Evolutionary conservation across 2,797 vertebrate species (phyloP).

Genomic region (Kryptolebias ocellatus): DNA sequence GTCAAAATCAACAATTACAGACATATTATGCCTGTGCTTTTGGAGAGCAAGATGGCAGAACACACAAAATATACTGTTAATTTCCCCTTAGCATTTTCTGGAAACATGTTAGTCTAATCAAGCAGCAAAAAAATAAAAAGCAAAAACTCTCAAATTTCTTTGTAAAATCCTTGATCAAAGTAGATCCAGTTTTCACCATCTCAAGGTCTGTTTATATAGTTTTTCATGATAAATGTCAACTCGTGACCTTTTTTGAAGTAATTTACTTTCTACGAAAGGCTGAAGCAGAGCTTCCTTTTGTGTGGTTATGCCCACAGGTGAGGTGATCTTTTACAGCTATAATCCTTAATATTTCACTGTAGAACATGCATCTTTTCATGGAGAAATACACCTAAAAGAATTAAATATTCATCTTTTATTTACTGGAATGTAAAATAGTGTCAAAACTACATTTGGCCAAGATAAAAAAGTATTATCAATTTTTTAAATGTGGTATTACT

Average conservation of each 20-base stretch:
- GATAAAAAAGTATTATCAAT: too few species aligned
- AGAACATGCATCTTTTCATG: not conserved
- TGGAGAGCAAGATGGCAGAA: conserved; percentile 16
- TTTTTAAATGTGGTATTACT: too few species aligned
- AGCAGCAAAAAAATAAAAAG: conserved; percentile 44
- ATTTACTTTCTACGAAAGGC: conserved; percentile 71
- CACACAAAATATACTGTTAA: conserved; percentile 9
- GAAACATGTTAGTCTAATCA: conserved; percentile 59
- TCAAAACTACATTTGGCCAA: not conserved
- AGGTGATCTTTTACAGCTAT: conserved; percentile 44
- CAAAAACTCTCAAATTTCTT: conserved; percentile 48
- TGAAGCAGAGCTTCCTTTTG: conserved; percentile 43
- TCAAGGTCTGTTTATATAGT: conserved; percentile 62
- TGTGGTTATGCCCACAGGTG: conserved; percentile 40
- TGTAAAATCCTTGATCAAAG: conserved; percentile 61
- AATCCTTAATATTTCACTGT: conserved; percentile 29
- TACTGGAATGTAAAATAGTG: not conserved
- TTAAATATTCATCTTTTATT: not conserved
- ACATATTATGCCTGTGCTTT: conserved; percentile 10
- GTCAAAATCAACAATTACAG: conserved; percentile 25
- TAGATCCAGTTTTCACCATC: conserved; percentile 57
- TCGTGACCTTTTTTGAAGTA: conserved; percentile 81
- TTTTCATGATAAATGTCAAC: conserved; percentile 83
- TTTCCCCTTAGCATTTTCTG: conserved; percentile 25
- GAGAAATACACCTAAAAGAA: not conserved